phyloP scores from a whole-genome alignment of 2,888 invertebrate genomes.

The Homarus gammarus region DNA sequence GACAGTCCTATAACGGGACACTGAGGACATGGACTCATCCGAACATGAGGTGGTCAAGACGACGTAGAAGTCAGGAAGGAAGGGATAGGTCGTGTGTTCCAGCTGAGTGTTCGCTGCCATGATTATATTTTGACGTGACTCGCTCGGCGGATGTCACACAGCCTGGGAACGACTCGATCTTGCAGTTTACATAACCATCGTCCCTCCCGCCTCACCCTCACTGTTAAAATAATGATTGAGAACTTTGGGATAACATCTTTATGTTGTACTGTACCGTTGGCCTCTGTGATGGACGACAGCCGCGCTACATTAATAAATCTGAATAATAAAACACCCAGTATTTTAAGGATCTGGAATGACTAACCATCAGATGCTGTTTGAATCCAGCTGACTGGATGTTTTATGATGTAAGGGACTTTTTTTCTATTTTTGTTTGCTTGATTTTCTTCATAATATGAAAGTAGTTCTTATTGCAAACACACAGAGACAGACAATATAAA shows the following conservation, averaged over 20 bases:
- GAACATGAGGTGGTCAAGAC: no score
- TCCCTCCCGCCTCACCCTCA: neutral
- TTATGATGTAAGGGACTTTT: no score
- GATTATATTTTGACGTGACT: neutral
- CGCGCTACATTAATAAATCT: neutral
- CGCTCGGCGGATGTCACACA: neutral
- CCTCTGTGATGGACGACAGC: neutral
- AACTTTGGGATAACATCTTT: slow-evolving; percentile 12
- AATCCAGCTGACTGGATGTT: neutral
- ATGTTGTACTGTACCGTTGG: neutral
- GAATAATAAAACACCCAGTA: neutral
- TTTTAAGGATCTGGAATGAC: no score
- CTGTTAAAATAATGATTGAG: neutral
- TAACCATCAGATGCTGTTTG: no score
- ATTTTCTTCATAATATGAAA: neutral
- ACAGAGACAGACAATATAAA: neutral
- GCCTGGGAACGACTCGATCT: slow-evolving; percentile 25
- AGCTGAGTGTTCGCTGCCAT: neutral
- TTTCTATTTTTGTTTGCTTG: neutral
- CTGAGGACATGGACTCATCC: no score
- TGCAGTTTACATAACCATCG: slow-evolving; percentile 3
- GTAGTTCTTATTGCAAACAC: neutral
- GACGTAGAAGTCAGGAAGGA: neutral
- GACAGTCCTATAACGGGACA: no score
- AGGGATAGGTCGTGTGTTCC: neutral